Evolutionary conservation across 2,797 vertebrate species (phyloP), one percentile per base, ranked within the genome.

Genomic region (Bovichtus variegatus): DNA sequence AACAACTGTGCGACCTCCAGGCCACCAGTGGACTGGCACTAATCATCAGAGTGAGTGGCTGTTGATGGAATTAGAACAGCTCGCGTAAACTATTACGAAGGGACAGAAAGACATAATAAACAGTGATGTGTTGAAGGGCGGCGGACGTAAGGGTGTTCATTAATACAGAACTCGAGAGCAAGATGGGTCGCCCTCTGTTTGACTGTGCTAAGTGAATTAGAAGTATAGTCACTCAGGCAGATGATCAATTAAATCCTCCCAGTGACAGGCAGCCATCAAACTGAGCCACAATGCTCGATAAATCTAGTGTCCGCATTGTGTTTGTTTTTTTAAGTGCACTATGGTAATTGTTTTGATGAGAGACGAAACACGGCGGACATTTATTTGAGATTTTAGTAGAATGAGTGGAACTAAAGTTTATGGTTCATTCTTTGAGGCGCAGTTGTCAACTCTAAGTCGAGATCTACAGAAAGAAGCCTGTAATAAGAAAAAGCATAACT

Each of bases 41-140:
- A 92, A 92, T 92, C 84, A 91, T 91, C 87, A 90, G 82, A 82
- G 81, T 85, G 91, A 92, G 89, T 87, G 87, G 87, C 86, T 84
- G 89, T 58, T 92, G 93, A 91, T 92, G 82, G 90, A 89, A 91
- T 91, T 92, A 92, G 86, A 89, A 78, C 71, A 71, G 86, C 81
- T 92, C 85, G 71, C 80, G 82, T 66, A 74, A 90, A 92, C 83
- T 92, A 91, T 84, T 82, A 91, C 79, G 89, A 90, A 80, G 75
- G 74, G 86, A 82, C 87, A 72, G 79, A 83, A 86, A 82, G 83
- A 79, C 83, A 80, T 86, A 87, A 90, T 86, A 87, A 90, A 92
- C 85, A 72, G 84, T 68, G 70, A 91, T 73, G 83, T 86, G 87
- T 74, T 89, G 86, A 90, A 64, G 73, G 78, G 75, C 61, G 49